These are phyloP conservation scores for Syngnathus acus DNA, from an alignment of 2,797 vertebrate species.

Conservation along the genomic window DNA sequence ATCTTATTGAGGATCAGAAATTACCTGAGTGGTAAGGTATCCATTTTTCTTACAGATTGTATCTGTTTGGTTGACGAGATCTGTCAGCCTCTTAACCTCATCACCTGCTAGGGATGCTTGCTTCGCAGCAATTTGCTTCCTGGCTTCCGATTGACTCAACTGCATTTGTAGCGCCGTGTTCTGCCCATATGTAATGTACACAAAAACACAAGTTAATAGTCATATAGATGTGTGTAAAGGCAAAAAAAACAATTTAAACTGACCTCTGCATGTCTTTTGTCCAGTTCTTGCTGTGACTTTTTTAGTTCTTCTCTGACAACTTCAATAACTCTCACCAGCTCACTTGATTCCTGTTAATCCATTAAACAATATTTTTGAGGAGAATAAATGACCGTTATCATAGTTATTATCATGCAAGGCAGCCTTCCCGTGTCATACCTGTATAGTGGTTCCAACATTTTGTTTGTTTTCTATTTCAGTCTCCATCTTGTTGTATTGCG, in stretches of 20 bases:
- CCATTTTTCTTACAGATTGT: constrained; percentile 41
- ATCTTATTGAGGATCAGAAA: not conserved
- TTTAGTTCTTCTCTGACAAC: constrained; percentile 47
- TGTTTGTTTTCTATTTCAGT: not conserved
- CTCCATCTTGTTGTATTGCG: constrained; percentile 12
- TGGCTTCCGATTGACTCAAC: constrained; percentile 56
- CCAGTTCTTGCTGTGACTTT: constrained; percentile 54
- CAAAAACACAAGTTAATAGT: not conserved
- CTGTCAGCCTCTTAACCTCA: constrained; percentile 37
- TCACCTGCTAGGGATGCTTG: constrained; percentile 33
- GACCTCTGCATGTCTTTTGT: constrained; percentile 62
- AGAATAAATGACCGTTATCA: not conserved
- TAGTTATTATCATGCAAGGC: not conserved
- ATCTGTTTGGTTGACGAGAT: constrained; percentile 36
- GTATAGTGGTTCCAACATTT: not conserved
- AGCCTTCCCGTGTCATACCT: not conserved
- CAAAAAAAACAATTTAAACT: constrained; percentile 5
- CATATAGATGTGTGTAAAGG: not conserved
- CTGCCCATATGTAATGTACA: constrained; percentile 32
- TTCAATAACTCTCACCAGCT: constrained; percentile 40
- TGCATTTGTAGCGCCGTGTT: constrained; percentile 57
- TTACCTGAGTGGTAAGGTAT: constrained; percentile 48
- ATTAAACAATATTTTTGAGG: not conserved
- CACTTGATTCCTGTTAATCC: constrained; percentile 27
- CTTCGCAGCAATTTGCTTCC: constrained; percentile 51